These are phyloP conservation scores for Automeris io DNA, from an alignment of 2,888 invertebrate species.

Conservation along the genomic window DNA sequence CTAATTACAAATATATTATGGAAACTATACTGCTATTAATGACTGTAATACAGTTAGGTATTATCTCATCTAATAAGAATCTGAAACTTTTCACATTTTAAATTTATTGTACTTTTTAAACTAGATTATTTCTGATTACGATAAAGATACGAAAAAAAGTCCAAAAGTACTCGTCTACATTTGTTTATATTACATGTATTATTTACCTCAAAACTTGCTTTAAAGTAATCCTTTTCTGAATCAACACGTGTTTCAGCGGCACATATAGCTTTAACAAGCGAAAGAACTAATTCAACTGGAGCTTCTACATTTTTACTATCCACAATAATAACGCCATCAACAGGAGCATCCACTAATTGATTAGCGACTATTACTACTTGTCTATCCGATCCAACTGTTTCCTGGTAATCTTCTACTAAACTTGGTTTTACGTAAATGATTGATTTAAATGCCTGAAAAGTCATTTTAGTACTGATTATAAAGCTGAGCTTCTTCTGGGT, in stretches of 20 bases:
- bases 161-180: too few relatives aligned
- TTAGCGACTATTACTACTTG: constrained; percentile 18
- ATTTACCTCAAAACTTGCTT: constrained; percentile 19
- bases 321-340: constrained; percentile 22
- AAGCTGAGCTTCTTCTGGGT: too few relatives aligned
- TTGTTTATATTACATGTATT: too few relatives aligned
- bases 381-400: constrained; percentile 12
- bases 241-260: constrained; percentile 16
- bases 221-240: constrained; percentile 17
- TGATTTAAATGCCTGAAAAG: constrained; percentile 25
- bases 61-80: too few relatives aligned
- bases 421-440: constrained; percentile 19
- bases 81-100: too few relatives aligned
- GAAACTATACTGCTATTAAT: too few relatives aligned
- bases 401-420: constrained; percentile 19
- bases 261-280: constrained; percentile 22
- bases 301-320: constrained; percentile 11
- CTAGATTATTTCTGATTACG: too few relatives aligned
- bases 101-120: too few relatives aligned
- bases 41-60: too few relatives aligned
- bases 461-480: neutral
- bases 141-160: too few relatives aligned
- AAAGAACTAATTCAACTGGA: constrained; percentile 17
- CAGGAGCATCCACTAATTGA: constrained; percentile 15
- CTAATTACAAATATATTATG: too few relatives aligned